Percentiles rank a stretch among this genome's conserved stretches.
phyloP scores from a whole-genome alignment of 2,888 invertebrate species.

The Endotricha flammealis region DNA sequence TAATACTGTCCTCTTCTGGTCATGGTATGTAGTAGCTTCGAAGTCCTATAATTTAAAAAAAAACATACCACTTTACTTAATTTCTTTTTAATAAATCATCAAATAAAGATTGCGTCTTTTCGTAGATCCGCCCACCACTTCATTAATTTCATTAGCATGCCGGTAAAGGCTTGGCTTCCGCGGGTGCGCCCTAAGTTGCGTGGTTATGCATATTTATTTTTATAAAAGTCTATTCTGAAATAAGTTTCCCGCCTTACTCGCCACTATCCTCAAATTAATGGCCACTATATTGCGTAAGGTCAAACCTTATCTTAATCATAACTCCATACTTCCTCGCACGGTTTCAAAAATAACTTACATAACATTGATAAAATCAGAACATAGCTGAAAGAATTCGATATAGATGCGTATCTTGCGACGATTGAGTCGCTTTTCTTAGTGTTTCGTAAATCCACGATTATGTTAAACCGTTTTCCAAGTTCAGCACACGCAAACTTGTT shows the following conservation, averaged over 20 bases:
- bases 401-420: slow-evolving; percentile 11
- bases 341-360: slow-evolving; percentile 9
- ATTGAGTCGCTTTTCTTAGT: slow-evolving; percentile 31
- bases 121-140: slow-evolving; percentile 4
- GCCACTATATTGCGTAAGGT: slow-evolving; percentile 20
- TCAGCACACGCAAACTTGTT: slow-evolving; percentile 68
- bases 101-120: no score
- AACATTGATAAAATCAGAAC: slow-evolving; percentile 5
- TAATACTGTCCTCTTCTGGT: no score
- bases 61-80: no score
- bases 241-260: slow-evolving; percentile 33
- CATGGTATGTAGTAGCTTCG: no score
- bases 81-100: no score
- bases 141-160: slow-evolving; percentile 44
- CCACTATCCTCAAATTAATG: slow-evolving; percentile 26
- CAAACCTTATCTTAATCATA: slow-evolving; percentile 6
- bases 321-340: slow-evolving; percentile 11
- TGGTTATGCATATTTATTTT: slow-evolving; percentile 65
- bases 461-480: slow-evolving; percentile 43
- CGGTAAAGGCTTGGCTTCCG: slow-evolving; percentile 53
- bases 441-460: slow-evolving; percentile 51
- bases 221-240: slow-evolving; percentile 38
- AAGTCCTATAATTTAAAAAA: no score
- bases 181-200: slow-evolving; percentile 49
- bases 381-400: slow-evolving; percentile 17